Base-by-base conservation (phyloP, 2,797 vertebrate species). In the Gobionotothen gibberifrons region DNA sequence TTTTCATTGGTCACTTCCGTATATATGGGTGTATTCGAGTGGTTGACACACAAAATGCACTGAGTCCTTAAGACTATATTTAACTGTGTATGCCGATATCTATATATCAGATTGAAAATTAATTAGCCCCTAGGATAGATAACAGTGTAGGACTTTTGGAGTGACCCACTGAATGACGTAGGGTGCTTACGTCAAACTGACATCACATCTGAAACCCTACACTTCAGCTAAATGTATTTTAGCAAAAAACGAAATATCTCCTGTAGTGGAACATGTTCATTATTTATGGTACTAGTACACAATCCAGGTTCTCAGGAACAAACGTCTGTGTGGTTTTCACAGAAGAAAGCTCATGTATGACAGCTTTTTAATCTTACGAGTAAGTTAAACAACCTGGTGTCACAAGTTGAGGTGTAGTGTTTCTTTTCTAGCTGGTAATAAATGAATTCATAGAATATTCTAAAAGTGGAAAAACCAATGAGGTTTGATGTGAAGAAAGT, bases 121-220 rank as follows among this genome's bases (percentile, higher is more conserved):
- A 54, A 61, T 61, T 14, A 43, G 19, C 26, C 9, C 60, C 13
- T 15, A 12, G 36, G 67, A 42, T n/a, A 48, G 32, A 44, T 12
- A 36, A 19, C 22, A 36, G 26, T 11, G 5, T 19, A 47, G 53
- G 51, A 49, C 14, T 36, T 19, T n/a, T 36, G 19, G 12, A 54
- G 21, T 57, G 80, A 76, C 10, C 69, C 51, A 53, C 10, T 17
- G 42, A 32, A 43, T 55, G 29, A 55, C 1, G 19, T 3, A 12
- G 0, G 13, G 11, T 15, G 47, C n/a, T 11, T 42, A 48, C 19
- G 7, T 36, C 32, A 53, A 22, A 39, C n/a, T 29, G 44, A 44
- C 26, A 57, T 42, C 22, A 52, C 15, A 53, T 49, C 11, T 58
- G 10, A 58, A 46, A 9, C 26, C 32, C 4, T 26, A 26, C 14